These are phyloP conservation scores for Ceyx cyanopectus DNA, from an alignment of 2,113 vertebrate species.

Conservation along the genomic window DNA sequence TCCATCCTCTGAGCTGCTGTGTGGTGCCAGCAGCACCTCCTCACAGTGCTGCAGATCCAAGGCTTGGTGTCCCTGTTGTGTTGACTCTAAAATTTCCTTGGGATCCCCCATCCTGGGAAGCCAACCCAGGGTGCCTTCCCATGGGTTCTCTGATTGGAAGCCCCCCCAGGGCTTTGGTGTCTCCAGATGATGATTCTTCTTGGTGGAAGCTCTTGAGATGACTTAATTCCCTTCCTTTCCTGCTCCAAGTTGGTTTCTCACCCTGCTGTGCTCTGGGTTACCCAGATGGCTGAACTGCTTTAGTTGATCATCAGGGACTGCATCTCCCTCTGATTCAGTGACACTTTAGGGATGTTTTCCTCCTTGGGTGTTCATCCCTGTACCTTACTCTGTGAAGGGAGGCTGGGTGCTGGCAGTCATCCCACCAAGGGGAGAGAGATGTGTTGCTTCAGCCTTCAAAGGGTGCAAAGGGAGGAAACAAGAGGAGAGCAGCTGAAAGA, in stretches of 20 bases:
- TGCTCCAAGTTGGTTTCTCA: not conserved
- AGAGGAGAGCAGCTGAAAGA: constrained; percentile 22
- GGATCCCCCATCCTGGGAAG: not conserved
- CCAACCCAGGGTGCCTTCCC: not conserved
- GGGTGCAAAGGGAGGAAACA: not conserved
- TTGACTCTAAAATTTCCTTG: not conserved
- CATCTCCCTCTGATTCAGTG: not conserved
- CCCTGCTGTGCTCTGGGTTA: not conserved
- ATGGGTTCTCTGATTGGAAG: not conserved
- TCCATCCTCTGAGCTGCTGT: not conserved
- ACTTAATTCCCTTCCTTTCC: not conserved
- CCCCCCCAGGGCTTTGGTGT: not conserved
- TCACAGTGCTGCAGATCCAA: rapidly evolving
- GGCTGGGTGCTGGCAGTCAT: not conserved
- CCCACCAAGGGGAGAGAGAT: rapidly evolving
- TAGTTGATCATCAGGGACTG: not conserved
- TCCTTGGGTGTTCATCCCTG: not conserved
- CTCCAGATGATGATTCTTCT: not conserved
- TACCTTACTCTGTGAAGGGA: not conserved
- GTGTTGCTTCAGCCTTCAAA: not conserved
- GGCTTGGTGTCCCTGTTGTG: not conserved
- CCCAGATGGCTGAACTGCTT: not conserved
- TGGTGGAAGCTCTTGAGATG: not conserved
- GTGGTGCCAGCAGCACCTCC: not conserved
- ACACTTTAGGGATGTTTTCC: not conserved